Base-by-base conservation (phyloP, 1,140 invertebrate species). In the Sogatella furcifera region DNA sequence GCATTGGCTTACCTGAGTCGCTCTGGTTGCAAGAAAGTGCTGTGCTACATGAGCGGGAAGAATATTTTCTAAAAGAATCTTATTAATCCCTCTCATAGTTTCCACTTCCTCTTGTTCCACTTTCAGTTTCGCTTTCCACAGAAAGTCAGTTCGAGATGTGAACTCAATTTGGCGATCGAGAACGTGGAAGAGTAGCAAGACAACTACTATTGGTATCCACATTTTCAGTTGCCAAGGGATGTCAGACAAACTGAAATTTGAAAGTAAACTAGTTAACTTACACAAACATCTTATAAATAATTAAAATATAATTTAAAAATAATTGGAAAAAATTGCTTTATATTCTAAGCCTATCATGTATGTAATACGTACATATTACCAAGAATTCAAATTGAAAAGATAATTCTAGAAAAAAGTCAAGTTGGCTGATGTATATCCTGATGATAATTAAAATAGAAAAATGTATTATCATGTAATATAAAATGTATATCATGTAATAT, bases 21-120 rank as follows among this genome's bases (percentile, higher is more conserved):
- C 78, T 61, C 82, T 76, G 1, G 79, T 80, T 3, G 78, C 76
- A 11, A 98, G 76, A 73, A 97, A 98, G 72, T 96, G 90, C 62
- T 94, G 86, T 0, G 95, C 95, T 0, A 99, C 95, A 71, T 97
- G 94, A 61, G 89, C 89, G 4, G 96, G 96, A 24, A 99, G 76
- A 69, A 99, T 98, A 66, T 99, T 99, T 75, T 97, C 93, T 49
- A 99, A 73, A 2, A 98, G 80, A 70, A 91, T 85, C 67, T 95
- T 95, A 71, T 97, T 97, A 49, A 96, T 95, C 49, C 92, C 91
- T 65, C 92, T 76, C 89, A 95, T 95, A 0, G 89, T 94, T 74
- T 96, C 92, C 14, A 66, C 90, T 70, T 96, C 91, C 66, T 95
- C 90, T 72, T 95, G 92, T 71, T 97, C 93, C 0, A 92, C 85